Evolutionary conservation across 2,113 vertebrate genomes (phyloP).

Genomic region (Rhabdornis inornatus): DNA sequence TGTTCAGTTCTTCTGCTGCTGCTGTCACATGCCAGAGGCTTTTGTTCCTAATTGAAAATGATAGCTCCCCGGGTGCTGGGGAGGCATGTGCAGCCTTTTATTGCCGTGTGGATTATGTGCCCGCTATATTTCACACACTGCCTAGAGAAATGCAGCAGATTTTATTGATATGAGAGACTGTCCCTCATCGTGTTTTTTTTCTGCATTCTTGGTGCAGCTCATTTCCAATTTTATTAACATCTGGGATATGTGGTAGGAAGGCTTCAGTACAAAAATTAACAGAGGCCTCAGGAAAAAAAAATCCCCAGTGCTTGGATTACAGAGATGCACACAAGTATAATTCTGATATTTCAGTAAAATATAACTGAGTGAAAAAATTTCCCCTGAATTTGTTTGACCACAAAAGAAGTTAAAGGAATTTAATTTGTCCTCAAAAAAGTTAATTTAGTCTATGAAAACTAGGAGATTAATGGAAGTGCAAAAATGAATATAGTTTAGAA

Average conservation of each 20-base stretch:
- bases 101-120: neutral
- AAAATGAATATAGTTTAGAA: conserved; percentile 7
- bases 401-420: neutral
- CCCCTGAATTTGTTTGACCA: neutral
- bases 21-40: neutral
- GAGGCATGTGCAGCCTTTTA: conserved; percentile 37
- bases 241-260: neutral
- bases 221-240: conserved; percentile 24
- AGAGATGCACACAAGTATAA: accelerated
- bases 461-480: conserved; percentile 7
- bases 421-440: neutral
- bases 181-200: neutral
- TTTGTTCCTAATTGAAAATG: conserved; percentile 61
- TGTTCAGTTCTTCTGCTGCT: neutral
- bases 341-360: neutral
- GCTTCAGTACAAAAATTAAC: neutral
- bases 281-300: neutral
- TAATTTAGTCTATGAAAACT: neutral
- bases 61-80: conserved; percentile 19
- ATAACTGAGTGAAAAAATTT: neutral
- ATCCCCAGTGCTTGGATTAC: neutral
- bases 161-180: conserved; percentile 37
- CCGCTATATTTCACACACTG: conserved; percentile 32
- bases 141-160: conserved; percentile 39
- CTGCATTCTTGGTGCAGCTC: neutral